These are phyloP conservation scores for Falcaria lacertinaria DNA, from an alignment of 2,888 invertebrate genomes.

Conservation along the genomic window DNA sequence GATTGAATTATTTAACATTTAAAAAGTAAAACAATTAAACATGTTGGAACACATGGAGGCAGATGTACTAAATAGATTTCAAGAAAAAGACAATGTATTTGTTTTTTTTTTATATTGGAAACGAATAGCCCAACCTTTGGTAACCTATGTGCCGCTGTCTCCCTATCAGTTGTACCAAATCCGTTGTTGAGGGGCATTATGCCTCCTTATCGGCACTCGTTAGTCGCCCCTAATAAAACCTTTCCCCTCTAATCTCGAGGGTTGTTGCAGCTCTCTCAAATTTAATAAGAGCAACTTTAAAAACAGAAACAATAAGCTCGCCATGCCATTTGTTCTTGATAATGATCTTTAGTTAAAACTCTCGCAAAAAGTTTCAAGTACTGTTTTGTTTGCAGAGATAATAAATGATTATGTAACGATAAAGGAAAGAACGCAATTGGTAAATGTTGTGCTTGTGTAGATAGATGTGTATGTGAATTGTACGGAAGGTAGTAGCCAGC, in stretches of 20 bases:
- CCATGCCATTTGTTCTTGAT: slow-evolving; percentile 16
- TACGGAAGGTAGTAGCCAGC: too few relatives aligned
- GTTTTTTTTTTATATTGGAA: too few relatives aligned
- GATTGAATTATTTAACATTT: too few relatives aligned
- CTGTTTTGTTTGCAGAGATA: neutral
- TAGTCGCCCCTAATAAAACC: slow-evolving; percentile 76
- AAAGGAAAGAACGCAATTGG: too few relatives aligned
- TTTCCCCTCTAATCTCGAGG: slow-evolving; percentile 69
- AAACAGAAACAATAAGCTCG: slow-evolving; percentile 61
- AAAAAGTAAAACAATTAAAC: too few relatives aligned
- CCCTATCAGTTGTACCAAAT: slow-evolving; percentile 26
- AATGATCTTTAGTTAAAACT: slow-evolving; percentile 13
- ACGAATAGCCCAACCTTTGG: neutral
- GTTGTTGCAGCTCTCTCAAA: slow-evolving; percentile 66
- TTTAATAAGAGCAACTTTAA: slow-evolving; percentile 74
- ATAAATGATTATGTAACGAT: neutral
- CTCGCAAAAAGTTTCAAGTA: neutral
- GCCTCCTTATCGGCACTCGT: slow-evolving; percentile 74
- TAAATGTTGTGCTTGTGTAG: too few relatives aligned
- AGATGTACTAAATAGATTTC: too few relatives aligned
- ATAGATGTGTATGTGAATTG: too few relatives aligned
- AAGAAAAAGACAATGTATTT: too few relatives aligned
- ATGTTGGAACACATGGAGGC: too few relatives aligned
- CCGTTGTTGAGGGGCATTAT: slow-evolving; percentile 57
- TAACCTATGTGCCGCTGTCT: slow-evolving; percentile 14